Base-by-base conservation (phyloP, 2,113 vertebrate species). In the Rallus limicola region DNA sequence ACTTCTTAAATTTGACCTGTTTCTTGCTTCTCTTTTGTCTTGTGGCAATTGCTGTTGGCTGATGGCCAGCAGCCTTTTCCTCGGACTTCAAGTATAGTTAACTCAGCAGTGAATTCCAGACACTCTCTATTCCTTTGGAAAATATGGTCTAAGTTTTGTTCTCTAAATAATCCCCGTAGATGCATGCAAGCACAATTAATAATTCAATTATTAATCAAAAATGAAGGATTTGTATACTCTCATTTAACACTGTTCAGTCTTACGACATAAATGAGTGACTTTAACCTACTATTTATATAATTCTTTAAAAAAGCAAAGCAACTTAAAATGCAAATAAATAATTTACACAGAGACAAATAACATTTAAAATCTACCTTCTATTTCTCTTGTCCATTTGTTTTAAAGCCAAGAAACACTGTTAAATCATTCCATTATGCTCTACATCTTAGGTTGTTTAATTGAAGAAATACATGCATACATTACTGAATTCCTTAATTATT, bases 1-100 rank as follows among this genome's bases (percentile, higher is more conserved):
- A 76, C 70, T 97, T 97, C 84, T 97, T 63, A 95, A 97, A 97
- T 95, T 60, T 93, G 92, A 97, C 95, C 93, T 95, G 91, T 34
- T 97, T 90, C 80, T 95, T 96, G 70, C 33, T 75, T 74, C 87
- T 95, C 87, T 97, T 96, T 91, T 10, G 88, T 52, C 90, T 81
- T 82, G 52, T 96, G 76, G 63, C 71, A 96, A 48, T 44, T 62
- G 76, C 58, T 92, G 71, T 56, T 96, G 93, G 90, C 92, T 97
- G 59, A 64, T 87, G 50, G 90, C 88, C 92, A 96, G 84, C 53
- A 68, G 65, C 34, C 48, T 69, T 92, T 82, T 95, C 82, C 44
- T 90, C 62, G 75, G 83, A 92, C 55, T 70, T 90, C 17, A 12
- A 94, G n/a, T 52, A 56, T 3, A 5, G 36, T 82, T 91, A 92